Percentiles rank a stretch among this genome's conserved stretches.
Evolutionary conservation across 1,140 invertebrate genomes (phyloP).

Genomic region (Aphis gossypii): DNA sequence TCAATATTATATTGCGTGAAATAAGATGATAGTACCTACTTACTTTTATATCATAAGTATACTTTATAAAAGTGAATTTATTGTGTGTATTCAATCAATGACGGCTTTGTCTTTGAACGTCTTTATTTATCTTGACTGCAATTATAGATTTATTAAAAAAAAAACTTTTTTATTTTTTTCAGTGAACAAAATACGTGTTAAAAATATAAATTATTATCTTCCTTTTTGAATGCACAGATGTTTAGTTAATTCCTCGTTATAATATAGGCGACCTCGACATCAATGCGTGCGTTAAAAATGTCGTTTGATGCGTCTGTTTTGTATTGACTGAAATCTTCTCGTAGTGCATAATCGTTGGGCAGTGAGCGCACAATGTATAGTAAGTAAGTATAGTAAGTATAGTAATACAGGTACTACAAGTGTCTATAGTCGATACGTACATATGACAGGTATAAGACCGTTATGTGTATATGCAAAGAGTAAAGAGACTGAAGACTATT

Average conservation of each 20-base stretch:
- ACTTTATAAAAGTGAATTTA: neutral
- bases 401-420: too few relatives aligned
- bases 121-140: neutral
- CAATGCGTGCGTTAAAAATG: neutral
- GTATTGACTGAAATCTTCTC: neutral
- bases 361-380: neutral
- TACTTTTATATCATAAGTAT: neutral
- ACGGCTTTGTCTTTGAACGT: neutral
- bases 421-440: neutral
- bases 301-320: neutral
- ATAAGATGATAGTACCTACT: too few relatives aligned
- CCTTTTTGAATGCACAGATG: neutral
- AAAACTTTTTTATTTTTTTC: neutral
- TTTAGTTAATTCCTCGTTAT: neutral
- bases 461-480: neutral
- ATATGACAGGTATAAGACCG: neutral
- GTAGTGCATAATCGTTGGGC: neutral
- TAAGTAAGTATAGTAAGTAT: too few relatives aligned
- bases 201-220: conserved; percentile 12
- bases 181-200: neutral
- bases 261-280: neutral
- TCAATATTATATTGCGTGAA: too few relatives aligned
- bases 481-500: neutral
- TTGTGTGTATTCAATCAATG: neutral
- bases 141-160: neutral